These are phyloP conservation scores for Anhinga rufa DNA, from an alignment of 2,113 vertebrate genomes.

Conservation along the genomic window DNA sequence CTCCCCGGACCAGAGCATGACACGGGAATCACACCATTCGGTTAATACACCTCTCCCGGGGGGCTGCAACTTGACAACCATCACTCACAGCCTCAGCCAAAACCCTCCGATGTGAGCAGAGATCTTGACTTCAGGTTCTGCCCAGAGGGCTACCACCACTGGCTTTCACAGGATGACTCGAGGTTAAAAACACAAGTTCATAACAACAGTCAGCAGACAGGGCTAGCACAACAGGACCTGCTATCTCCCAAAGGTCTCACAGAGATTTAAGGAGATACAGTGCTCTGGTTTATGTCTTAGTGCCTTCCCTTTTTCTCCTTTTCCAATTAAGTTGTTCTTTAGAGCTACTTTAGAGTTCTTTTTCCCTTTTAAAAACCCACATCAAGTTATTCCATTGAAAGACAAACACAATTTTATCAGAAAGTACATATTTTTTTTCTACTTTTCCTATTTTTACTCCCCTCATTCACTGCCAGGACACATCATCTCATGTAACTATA, in stretches of 20 bases:
- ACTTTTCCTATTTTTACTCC: neutral
- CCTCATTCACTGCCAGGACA: neutral
- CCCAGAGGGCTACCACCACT: neutral
- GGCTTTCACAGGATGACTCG: neutral
- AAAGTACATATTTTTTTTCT: neutral
- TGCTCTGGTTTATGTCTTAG: neutral
- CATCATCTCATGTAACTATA: neutral
- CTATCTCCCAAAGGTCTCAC: neutral
- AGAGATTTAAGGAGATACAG: neutral
- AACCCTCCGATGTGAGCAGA: neutral
- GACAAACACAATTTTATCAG: neutral
- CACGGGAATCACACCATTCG: neutral
- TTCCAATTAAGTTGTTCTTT: neutral
- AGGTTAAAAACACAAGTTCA: neutral
- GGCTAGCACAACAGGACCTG: neutral
- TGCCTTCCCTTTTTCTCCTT: neutral
- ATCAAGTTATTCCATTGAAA: neutral
- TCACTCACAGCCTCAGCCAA: neutral
- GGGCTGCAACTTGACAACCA: neutral
- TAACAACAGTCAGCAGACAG: neutral
- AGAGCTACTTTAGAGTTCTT: neutral
- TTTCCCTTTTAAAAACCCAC: neutral
- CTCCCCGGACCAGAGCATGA: rapidly evolving
- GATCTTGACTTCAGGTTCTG: neutral
- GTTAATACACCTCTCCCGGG: neutral